Evolutionary conservation across 1,140 invertebrate genomes (phyloP), one percentile per base, ranked within the genome.

Genomic region (Oncopeltus fasciatus): DNA sequence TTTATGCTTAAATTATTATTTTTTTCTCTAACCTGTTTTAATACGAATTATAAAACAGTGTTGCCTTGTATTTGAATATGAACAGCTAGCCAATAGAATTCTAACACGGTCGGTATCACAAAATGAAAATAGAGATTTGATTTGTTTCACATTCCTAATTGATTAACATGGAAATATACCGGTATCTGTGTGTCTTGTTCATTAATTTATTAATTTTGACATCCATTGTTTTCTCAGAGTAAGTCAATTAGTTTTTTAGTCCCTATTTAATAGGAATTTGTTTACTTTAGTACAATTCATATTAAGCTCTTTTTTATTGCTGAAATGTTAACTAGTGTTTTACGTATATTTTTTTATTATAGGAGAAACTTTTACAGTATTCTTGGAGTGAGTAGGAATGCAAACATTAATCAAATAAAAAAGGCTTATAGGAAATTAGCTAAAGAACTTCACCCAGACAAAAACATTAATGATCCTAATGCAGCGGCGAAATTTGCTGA

Each of bases 381-480:
- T 71, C 79, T 99, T 33, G 86, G 88, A 68, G 81, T 98, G 65
- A 76, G 84, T 20, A 83, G 80, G 73, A 83, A 80, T 72, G 95
- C 96, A 20, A 90, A 79, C 69, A 83, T 84, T 53, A 93, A 98
- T 77, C 87, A 96, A 75, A 92, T 99, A 44, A 99, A 99, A 75
- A 97, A 98, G 78, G 94, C 95, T 2, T 99, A 98, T 72, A 80
- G 96, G 69, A 87, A 84, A 68, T 73, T 95, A 73, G 96, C 96
- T 0, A 98, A 96, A 77, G 90, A 97, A 75, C 74, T 96, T 44
- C 97, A 99, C 84, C 97, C 97, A 18, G 97, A 99, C 71, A 97
- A 96, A 73, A 99, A 99, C 75, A 84, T 87, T 74, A 87, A 92
- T 76, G 94, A 99, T 78, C 89, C 92, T 16, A 80, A 90, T 65